phyloP scores from a whole-genome alignment of 2,113 vertebrate species.

The Psephotus haematonotus region DNA sequence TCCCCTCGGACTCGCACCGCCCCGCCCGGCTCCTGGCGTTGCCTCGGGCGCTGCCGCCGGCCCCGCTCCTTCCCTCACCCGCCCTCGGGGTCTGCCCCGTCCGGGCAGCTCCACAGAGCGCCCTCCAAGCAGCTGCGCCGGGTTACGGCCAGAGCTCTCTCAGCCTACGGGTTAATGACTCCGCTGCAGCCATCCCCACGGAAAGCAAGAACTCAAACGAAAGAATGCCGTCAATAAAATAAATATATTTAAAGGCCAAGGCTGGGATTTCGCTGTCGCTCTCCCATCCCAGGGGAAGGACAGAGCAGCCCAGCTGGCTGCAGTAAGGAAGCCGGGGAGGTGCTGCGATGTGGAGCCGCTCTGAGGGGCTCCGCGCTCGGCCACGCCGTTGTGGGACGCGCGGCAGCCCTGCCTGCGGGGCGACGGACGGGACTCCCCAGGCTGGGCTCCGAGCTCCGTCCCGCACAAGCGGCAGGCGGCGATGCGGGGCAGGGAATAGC shows the following conservation, averaged over 20 bases:
- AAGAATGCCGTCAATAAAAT: neutral
- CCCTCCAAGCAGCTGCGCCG: neutral
- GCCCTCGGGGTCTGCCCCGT: neutral
- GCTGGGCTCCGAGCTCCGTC: neutral
- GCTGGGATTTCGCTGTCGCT: neutral
- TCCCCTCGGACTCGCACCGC: neutral
- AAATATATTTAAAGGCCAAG: neutral
- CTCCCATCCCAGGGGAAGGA: neutral
- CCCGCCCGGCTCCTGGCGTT: neutral
- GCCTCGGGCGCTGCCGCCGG: neutral
- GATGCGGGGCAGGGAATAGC: neutral
- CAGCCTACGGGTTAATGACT: slow-evolving; percentile 22
- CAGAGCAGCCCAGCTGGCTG: neutral
- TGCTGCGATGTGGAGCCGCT: neutral
- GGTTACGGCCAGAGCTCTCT: neutral
- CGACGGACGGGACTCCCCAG: neutral
- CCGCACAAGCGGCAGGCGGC: neutral
- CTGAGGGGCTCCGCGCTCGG: neutral
- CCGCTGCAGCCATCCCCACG: neutral
- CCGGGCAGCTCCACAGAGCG: neutral
- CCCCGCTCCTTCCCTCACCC: neutral
- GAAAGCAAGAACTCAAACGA: neutral
- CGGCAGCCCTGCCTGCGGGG: neutral
- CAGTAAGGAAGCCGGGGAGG: neutral
- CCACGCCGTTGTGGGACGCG: neutral